Percentiles rank a stretch among this genome's conserved stretches.
These are phyloP conservation scores for Nesogale talazaci DNA, from an alignment of 2,113 vertebrate genomes.

Conservation along the genomic window DNA sequence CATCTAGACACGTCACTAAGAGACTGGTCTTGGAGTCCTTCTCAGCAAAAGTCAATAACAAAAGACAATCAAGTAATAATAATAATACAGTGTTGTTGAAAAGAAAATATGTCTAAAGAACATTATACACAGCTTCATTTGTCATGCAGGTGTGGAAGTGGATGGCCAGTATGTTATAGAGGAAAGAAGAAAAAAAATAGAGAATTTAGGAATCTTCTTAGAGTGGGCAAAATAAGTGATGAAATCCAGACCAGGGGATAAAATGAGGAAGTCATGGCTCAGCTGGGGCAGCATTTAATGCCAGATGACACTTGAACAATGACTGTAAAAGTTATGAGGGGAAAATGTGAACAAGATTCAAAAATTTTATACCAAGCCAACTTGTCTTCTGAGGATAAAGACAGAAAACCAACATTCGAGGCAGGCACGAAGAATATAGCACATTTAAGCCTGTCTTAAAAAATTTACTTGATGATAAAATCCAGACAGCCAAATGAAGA, in stretches of 20 bases:
- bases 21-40: too few relatives aligned
- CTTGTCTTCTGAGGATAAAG: conserved; percentile 41
- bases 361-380: conserved; percentile 45
- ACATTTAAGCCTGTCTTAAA: conserved; percentile 22
- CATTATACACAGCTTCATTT: background rate
- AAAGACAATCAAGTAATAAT: background rate
- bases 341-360: background rate
- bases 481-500: background rate
- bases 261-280: background rate
- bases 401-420: conserved; percentile 1
- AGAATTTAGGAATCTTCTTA: background rate
- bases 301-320: background rate
- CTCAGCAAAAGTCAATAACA: background rate
- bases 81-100: background rate
- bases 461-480: conserved; percentile 33
- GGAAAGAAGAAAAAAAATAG: background rate
- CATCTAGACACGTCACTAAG: too few relatives aligned
- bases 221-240: background rate
- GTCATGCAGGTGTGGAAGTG: background rate
- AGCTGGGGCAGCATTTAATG: background rate
- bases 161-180: background rate
- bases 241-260: conserved; percentile 14
- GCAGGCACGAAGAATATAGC: background rate
- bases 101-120: conserved; percentile 28
- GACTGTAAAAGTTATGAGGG: background rate